Percentiles rank a stretch among this genome's conserved stretches.
Conservation (phyloP, 1,140 invertebrate genomes). For the Radopholus similis region DNA sequence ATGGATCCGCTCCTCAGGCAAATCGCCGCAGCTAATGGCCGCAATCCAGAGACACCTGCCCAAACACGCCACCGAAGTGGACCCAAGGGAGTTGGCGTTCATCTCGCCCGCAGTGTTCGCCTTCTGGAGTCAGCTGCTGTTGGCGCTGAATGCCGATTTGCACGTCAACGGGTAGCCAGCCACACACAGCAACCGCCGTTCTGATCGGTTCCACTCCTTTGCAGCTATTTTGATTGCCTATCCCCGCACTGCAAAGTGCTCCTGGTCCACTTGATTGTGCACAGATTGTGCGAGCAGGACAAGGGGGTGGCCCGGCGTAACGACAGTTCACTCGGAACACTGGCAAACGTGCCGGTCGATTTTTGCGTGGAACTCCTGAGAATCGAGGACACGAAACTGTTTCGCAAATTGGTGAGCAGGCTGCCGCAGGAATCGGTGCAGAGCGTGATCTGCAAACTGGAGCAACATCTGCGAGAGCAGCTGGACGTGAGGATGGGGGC, state of each 20-base stretch:
- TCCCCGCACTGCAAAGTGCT: constrained; percentile 1
- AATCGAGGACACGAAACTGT: background rate
- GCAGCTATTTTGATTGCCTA: background rate
- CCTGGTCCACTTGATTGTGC: constrained; percentile 11
- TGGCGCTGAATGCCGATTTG: background rate
- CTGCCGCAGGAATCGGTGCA: background rate
- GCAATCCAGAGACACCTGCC: constrained; percentile 6
- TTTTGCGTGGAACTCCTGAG: constrained; percentile 29
- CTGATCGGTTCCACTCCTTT: background rate
- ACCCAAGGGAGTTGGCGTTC: background rate
- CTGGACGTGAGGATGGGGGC: background rate
- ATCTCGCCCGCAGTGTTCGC: background rate
- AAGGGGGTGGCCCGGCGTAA: background rate
- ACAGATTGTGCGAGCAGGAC: constrained; percentile 8
- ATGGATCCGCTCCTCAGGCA: constrained; percentile 6
- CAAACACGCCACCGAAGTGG: background rate
- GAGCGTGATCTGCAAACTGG: background rate
- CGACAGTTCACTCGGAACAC: background rate
- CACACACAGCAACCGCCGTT: background rate
- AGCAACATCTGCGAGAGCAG: too few relatives aligned
- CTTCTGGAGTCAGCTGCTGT: background rate
- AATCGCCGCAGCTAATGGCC: background rate
- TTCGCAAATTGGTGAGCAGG: constrained; percentile 8
- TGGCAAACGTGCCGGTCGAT: background rate
- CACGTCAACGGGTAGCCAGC: background rate